Conservation (phyloP, 2,797 vertebrate genomes). For the Trachops cirrhosus region DNA sequence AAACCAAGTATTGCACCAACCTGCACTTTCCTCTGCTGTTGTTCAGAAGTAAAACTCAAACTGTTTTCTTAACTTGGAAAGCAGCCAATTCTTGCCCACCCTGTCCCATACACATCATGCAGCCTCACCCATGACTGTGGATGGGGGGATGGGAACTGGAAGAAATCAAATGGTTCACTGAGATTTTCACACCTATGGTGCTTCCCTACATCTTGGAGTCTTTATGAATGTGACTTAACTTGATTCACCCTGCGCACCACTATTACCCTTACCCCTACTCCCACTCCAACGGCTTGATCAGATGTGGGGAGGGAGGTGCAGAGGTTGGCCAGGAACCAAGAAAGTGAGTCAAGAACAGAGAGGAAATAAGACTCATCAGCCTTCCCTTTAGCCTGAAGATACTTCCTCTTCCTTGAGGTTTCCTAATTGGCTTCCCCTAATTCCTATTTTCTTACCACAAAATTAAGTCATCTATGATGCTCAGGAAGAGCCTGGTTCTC, state of each 20-base stretch:
- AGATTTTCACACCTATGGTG: background rate
- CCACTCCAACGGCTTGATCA: background rate
- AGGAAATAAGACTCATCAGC: slow-evolving; percentile 60
- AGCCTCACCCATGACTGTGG: background rate
- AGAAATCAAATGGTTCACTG: background rate
- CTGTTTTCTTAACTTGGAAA: slow-evolving; percentile 37
- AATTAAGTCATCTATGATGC: slow-evolving; percentile 44
- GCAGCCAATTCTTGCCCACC: background rate
- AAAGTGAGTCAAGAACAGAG: slow-evolving; percentile 69
- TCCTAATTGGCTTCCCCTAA: slow-evolving; percentile 65
- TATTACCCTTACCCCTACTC: background rate
- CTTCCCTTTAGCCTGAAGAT: slow-evolving; percentile 54
- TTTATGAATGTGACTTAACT: slow-evolving; percentile 4
- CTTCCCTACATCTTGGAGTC: background rate
- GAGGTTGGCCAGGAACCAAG: background rate
- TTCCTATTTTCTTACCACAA: slow-evolving; percentile 67
- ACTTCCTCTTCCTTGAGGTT: slow-evolving; percentile 74
- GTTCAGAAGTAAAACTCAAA: slow-evolving; percentile 48
- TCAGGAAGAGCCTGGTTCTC: slow-evolving; percentile 41
- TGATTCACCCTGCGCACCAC: background rate
- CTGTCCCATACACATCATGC: background rate
- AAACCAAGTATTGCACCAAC: background rate
- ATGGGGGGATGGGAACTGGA: background rate
- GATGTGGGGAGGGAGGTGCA: background rate
- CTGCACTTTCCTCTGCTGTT: background rate